Conservation (phyloP, 2,113 vertebrate genomes). For the Nannobrachium achirus region DNA sequence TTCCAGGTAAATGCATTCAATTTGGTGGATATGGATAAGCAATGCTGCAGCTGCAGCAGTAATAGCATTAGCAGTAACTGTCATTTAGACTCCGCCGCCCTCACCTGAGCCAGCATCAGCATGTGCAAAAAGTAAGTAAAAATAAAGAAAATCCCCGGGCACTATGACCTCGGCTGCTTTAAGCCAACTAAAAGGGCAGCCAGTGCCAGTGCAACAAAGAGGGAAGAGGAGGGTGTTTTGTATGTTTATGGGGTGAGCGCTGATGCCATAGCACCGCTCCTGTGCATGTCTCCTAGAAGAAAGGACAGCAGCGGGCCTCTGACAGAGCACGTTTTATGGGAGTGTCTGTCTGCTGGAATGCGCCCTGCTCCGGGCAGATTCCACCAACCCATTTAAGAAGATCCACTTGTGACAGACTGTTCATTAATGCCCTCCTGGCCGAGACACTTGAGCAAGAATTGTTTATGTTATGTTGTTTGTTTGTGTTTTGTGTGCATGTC, state of each 20-base stretch:
- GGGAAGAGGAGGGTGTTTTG: conserved; percentile 42
- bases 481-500: not conserved
- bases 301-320: conserved; percentile 47
- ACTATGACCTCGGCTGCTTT: conserved; percentile 17
- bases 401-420: conserved; percentile 40
- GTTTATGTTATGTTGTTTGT: not conserved
- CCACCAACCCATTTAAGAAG: conserved; percentile 10
- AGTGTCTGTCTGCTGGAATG: conserved; percentile 71
- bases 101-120: conserved; percentile 35
- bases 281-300: conserved; percentile 33
- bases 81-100: not conserved
- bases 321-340: conserved; percentile 65
- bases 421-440: conserved; percentile 18
- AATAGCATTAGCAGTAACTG: not conserved
- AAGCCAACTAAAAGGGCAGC: conserved; percentile 16
- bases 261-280: conserved; percentile 40
- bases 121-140: no score
- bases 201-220: conserved; percentile 11
- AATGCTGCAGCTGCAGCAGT: conserved; percentile 8
- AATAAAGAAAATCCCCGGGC: not conserved
- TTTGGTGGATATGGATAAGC: conserved; percentile 5
- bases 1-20: conserved; percentile 44
- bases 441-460: not conserved
- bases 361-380: conserved; percentile 52
- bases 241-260: conserved; percentile 30